phyloP scores from a whole-genome alignment of 2,797 vertebrate genomes.

The Garrulus glandarius region DNA sequence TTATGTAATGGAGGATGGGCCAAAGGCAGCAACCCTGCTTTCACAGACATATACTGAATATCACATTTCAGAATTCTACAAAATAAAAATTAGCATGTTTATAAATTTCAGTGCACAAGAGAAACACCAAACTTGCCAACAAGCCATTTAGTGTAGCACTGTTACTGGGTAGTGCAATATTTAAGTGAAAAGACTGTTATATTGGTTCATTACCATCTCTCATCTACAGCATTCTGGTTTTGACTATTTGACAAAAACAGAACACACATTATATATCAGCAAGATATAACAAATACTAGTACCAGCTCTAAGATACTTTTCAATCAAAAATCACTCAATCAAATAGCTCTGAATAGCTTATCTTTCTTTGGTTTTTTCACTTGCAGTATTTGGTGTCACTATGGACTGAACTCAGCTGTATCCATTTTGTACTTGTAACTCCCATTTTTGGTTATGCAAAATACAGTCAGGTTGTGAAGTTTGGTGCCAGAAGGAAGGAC shows the following conservation, averaged over 20 bases:
- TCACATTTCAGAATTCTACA: not conserved
- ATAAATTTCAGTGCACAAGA: not conserved
- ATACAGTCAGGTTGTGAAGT: not conserved
- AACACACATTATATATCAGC: not conserved
- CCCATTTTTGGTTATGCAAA: slow-evolving; percentile 16
- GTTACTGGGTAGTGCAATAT: not conserved
- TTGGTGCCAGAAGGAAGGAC: not conserved
- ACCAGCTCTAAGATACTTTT: not conserved
- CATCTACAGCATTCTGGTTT: not conserved
- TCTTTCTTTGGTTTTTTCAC: not conserved
- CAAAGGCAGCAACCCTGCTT: not conserved
- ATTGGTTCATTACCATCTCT: slow-evolving; percentile 19
- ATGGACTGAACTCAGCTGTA: not conserved
- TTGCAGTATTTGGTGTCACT: not conserved
- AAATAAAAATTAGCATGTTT: not conserved
- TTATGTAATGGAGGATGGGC: not conserved
- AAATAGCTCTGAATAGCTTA: not conserved
- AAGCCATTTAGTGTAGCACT: not conserved
- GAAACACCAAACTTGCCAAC: not conserved
- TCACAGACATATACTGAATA: not conserved
- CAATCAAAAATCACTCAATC: slow-evolving; percentile 18
- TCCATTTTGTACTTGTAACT: not conserved
- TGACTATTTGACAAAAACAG: slow-evolving; percentile 1
- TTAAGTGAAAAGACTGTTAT: not conserved
- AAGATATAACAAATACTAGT: slow-evolving; percentile 11